A percentile compares a stretch with the other conserved stretches of the same genome.
phyloP scores from a whole-genome alignment of 2,113 vertebrate genomes.

The Erythrolamprus reginae region DNA sequence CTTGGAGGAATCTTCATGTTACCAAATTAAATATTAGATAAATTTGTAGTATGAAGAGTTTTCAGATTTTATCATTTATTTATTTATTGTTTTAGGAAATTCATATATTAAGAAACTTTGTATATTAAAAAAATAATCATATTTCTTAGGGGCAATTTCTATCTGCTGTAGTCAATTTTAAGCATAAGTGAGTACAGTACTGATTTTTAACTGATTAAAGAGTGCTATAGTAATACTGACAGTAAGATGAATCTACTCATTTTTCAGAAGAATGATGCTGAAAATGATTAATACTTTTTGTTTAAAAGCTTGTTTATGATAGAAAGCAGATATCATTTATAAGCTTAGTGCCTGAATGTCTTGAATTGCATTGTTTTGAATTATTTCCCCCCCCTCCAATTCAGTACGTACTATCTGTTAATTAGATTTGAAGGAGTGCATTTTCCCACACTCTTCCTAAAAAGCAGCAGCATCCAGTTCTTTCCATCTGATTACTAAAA shows the following conservation, averaged over 20 bases:
- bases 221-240: background rate
- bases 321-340: background rate
- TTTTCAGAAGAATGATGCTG: background rate
- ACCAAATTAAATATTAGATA: background rate
- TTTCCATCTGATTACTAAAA: slow-evolving; percentile 55
- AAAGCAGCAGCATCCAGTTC: slow-evolving; percentile 19
- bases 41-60: background rate
- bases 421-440: slow-evolving; percentile 19
- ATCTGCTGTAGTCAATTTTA: background rate
- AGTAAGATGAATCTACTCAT: background rate
- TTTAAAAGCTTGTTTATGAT: background rate
- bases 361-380: background rate
- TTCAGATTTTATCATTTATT: background rate
- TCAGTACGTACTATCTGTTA: slow-evolving; percentile 15
- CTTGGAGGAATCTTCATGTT: background rate
- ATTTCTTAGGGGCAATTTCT: background rate
- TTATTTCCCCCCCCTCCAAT: too few relatives aligned
- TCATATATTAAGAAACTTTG: background rate
- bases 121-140: background rate
- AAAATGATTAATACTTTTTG: background rate
- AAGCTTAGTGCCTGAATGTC: background rate
- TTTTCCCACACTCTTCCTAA: slow-evolving; percentile 48
- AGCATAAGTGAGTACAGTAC: background rate
- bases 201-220: background rate
- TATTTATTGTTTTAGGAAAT: background rate